Base-by-base conservation (phyloP, 2,113 vertebrate species). In the Lasiurus borealis region DNA sequence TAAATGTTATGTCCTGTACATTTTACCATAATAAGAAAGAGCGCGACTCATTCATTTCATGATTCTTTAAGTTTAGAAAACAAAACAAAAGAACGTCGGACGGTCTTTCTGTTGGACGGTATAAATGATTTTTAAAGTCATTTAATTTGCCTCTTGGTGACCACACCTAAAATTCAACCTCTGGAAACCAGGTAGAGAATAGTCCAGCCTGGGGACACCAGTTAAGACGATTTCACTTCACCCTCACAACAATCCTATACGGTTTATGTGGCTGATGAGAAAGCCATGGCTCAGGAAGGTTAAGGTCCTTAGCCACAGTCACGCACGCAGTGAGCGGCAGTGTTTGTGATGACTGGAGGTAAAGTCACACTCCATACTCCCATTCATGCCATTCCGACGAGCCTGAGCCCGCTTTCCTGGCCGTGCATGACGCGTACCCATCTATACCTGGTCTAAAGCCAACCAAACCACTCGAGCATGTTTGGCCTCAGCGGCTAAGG, bases 11-110 rank as follows among this genome's bases (percentile, higher is more conserved):
- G 11, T 71, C 71, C 36, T 18, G 19, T 76, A n/a, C 81, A 52
- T 59, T 85, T 83, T 27, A 81, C 64, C 21, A 78, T 3, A 72
- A 77, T 29, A 52, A 71, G 40, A 69, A 85, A 64, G 64, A 21
- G 25, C 11, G 88, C 10, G 29, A 46, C 40, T 66, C 54, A 85
- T 85, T 83, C 34, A 73, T 73, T 95, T 77, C 19, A 59, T 9
- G 73, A 11, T 34, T 48, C 25, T 59, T 18, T 85, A 50, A 73
- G 12, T 85, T 80, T 10, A 25, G 57, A 25, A 50, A 80, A 77
- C 59, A 87, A 91, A 87, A 50, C 73, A 71, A 81, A 87, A 92
- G 83, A 72, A 77, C 10, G 8, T 44, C 54, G 40, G 40, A 40
- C 40, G 40, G 40, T n/a, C n/a, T n/a, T n/a, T n/a, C n/a, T n/a